Conservation (phyloP, 2,797 vertebrate genomes). For the Octomys mimax region DNA sequence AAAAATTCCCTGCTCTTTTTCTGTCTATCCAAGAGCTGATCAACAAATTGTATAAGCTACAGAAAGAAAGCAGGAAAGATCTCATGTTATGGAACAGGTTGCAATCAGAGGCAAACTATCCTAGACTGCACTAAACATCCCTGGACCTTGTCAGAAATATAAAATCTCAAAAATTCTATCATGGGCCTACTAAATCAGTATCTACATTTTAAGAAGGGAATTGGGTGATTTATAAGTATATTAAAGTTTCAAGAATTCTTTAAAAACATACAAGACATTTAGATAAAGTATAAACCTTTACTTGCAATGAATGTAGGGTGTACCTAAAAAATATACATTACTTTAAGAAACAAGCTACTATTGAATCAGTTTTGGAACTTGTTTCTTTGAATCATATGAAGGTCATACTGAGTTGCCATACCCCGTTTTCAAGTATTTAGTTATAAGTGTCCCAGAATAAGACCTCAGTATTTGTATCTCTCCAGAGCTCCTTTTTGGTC, state of each 20-base stretch:
- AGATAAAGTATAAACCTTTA: neutral
- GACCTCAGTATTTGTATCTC: neutral
- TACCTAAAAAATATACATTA: neutral
- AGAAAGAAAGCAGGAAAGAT: conserved; percentile 7
- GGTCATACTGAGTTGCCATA: neutral
- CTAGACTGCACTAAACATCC: neutral
- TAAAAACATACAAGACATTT: neutral
- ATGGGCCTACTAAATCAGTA: neutral
- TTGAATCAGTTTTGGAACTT: neutral
- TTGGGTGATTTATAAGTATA: neutral
- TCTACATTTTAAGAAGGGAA: neutral
- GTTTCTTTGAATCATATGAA: conserved; percentile 15
- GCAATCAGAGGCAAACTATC: neutral
- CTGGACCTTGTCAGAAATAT: neutral
- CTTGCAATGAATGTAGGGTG: neutral
- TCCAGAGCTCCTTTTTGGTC: neutral
- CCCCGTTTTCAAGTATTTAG: neutral
- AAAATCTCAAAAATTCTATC: neutral
- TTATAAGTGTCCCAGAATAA: neutral
- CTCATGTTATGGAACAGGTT: neutral
- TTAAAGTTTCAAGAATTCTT: neutral
- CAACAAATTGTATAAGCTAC: conserved; percentile 46
- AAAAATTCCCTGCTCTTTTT: neutral
- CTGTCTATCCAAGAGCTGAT: conserved; percentile 24
- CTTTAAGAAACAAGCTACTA: neutral